Conservation (phyloP, 2,888 invertebrate species). For the Leptarthrus brevirostris region DNA sequence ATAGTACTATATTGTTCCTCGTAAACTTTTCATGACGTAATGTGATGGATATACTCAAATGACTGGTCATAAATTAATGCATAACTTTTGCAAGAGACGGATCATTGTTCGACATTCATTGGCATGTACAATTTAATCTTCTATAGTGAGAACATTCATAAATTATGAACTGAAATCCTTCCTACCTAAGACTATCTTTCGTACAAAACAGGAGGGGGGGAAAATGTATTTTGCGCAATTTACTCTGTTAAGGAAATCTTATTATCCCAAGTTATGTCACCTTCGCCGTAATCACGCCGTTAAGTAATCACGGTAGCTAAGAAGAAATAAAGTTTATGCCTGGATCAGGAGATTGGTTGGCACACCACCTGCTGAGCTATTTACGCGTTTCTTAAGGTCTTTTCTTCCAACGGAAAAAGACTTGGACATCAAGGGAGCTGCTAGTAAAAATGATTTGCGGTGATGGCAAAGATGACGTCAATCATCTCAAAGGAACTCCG, state of each 20-base stretch:
- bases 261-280: constrained; percentile 18
- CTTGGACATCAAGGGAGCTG: background rate
- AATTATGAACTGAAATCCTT: too few species aligned
- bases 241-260: background rate
- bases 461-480: constrained; percentile 14
- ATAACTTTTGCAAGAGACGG: too few species aligned
- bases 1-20: too few species aligned
- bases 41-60: too few species aligned
- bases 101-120: too few species aligned
- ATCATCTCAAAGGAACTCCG: constrained; percentile 9
- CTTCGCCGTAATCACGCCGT: constrained; percentile 1
- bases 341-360: constrained; percentile 1
- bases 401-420: background rate
- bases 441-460: background rate
- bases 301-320: background rate
- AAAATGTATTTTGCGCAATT: too few species aligned
- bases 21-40: too few species aligned
- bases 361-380: constrained; percentile 39
- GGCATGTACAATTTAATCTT: too few species aligned
- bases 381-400: constrained; percentile 7
- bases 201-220: too few species aligned
- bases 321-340: constrained; percentile 8
- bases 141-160: too few species aligned
- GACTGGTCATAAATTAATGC: too few species aligned
- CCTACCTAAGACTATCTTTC: too few species aligned